Conservation (phyloP, 2,888 invertebrate genomes). For the Acanthopleura granulata region DNA sequence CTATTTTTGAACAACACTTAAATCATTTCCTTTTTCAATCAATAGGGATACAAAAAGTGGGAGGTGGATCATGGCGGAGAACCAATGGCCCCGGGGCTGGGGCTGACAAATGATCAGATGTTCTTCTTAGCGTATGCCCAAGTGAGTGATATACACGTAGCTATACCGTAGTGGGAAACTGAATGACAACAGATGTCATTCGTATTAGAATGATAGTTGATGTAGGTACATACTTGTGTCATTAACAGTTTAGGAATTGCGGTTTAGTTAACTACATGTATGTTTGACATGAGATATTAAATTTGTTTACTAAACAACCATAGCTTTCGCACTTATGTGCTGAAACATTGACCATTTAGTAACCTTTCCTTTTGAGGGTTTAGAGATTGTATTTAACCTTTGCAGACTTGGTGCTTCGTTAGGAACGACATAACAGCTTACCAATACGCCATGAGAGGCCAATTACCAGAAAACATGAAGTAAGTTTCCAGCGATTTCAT, state of each 20-base stretch:
- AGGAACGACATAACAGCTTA: slow-evolving; percentile 36
- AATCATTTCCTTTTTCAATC: slow-evolving; percentile 1
- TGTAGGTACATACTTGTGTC: no score
- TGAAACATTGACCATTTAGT: no score
- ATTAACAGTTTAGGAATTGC: no score
- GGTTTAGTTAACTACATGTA: no score
- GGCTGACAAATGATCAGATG: slow-evolving; percentile 69
- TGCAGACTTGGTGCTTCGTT: slow-evolving; percentile 43
- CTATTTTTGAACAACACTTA: no score
- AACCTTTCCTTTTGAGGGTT: no score
- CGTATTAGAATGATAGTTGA: no score
- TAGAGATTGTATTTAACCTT: slow-evolving; percentile 1
- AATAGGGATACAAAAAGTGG: slow-evolving; percentile 57
- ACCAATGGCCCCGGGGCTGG: slow-evolving; percentile 35
- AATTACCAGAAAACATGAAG: slow-evolving; percentile 43
- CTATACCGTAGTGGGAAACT: no score
- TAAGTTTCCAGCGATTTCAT: slow-evolving; percentile 22
- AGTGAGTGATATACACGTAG: slow-evolving; percentile 43
- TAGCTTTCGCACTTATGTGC: no score
- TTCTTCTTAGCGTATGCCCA: slow-evolving; percentile 75
- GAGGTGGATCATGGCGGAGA: slow-evolving; percentile 39
- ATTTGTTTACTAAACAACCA: no score
- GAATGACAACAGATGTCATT: no score
- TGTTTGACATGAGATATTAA: no score
- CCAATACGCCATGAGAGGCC: slow-evolving; percentile 34